Evolutionary conservation across 2,113 vertebrate species (phyloP), one percentile per base, ranked within the genome.

Genomic region (Isichthys henryi): DNA sequence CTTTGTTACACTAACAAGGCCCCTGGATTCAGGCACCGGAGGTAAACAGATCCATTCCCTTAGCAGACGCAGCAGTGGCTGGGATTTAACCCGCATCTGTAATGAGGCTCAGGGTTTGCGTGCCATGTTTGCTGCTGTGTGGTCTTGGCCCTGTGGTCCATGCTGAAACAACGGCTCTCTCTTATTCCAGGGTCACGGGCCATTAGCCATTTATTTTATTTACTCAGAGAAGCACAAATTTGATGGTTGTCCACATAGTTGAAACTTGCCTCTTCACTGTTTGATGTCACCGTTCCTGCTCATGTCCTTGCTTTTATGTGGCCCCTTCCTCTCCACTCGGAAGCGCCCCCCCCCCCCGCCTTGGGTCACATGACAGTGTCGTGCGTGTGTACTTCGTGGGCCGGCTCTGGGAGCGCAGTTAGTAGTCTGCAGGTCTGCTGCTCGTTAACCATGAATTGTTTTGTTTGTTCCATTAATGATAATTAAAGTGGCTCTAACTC

Each of bases 1-100:
- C 90, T 91, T 49, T 87, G 92, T 91, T 66, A 90, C 84, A 58
- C 52, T 92, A 91, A 89, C 87, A 90, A 92, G 91, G 89, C 53
- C 43, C 49, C 90, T 91, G 92, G 91, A 92, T 92, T 87, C 89
- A 90, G 93, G 91, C 77, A 74, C 56, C 56, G 56, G n/a, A 53
- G 70, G 66, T 49, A 49, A 80, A 43, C 21, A 5, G 74, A 70
- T 43, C n/a, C 52, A 49, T n/a, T 10, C 45, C 56, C 7, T 15
- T 90, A 90, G 88, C 19, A 86, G 83, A 48, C 43, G 11, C 15
- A n/a, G 9, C 48, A 17, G 53, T 45, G 35, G 9, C 92, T 95
- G 91, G 62, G 50, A 13, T 93, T 93, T 94, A 93, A 92, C 93
- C 94, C 94, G 91, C 89, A 45, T 93, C 90, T 88, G 90, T 92